Percentiles rank a stretch among this genome's conserved stretches.
These are phyloP conservation scores for Leptinotarsa rubiginosa DNA, from an alignment of 2,888 invertebrate genomes.

Conservation along the genomic window DNA sequence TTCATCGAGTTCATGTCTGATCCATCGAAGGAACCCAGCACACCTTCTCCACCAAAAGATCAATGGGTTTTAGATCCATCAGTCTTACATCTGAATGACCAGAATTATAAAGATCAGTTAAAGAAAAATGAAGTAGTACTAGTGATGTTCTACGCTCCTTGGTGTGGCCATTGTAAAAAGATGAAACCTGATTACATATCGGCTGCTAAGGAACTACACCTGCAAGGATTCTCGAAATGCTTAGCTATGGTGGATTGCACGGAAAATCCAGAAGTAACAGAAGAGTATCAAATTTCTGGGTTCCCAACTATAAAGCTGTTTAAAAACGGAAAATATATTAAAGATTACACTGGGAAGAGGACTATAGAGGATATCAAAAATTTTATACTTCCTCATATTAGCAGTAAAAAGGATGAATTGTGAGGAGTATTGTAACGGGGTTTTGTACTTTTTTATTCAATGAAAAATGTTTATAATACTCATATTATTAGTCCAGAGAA, in stretches of 20 bases:
- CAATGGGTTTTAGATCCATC: slow-evolving; percentile 67
- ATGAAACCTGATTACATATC: slow-evolving; percentile 76
- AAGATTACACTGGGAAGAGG: slow-evolving; percentile 72
- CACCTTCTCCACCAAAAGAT: slow-evolving; percentile 56
- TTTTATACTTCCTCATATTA: slow-evolving; percentile 39
- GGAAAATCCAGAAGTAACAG: slow-evolving; percentile 71
- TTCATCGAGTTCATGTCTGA: slow-evolving; percentile 75
- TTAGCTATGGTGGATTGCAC: slow-evolving; percentile 77
- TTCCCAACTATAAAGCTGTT: slow-evolving; percentile 79
- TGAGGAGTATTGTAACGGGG: slow-evolving; percentile 22
- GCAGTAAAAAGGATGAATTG: slow-evolving; percentile 41
- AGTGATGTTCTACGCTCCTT: slow-evolving; percentile 84
- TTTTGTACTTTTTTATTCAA: slow-evolving; percentile 34
- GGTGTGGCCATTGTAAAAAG: slow-evolving; percentile 79
- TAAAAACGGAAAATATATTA: slow-evolving; percentile 67
- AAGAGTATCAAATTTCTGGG: slow-evolving; percentile 72
- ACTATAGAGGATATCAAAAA: slow-evolving; percentile 68
- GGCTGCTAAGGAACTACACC: slow-evolving; percentile 68
- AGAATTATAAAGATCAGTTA: slow-evolving; percentile 73
- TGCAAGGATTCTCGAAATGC: slow-evolving; percentile 60
- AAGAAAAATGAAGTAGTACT: slow-evolving; percentile 72
- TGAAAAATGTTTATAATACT: slow-evolving; percentile 33
- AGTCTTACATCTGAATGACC: slow-evolving; percentile 70
- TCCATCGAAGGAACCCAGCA: slow-evolving; percentile 64
- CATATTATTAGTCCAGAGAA: slow-evolving; percentile 31